phyloP scores from a whole-genome alignment of 2,888 invertebrate species.

The Patella caerulea region DNA sequence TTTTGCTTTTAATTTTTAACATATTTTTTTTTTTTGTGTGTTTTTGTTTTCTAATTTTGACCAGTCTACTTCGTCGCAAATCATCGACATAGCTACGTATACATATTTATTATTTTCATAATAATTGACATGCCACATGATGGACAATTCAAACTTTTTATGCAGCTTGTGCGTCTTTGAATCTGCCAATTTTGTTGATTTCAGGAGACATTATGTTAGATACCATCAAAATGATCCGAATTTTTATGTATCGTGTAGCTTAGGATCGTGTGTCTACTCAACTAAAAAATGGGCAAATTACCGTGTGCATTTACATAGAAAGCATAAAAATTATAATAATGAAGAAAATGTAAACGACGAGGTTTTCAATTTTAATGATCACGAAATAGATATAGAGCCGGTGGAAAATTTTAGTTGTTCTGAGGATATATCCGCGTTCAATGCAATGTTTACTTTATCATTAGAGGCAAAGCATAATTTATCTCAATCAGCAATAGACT shows the following conservation, averaged over 20 bases:
- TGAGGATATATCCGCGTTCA: neutral
- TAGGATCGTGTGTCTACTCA: neutral
- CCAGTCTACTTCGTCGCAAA: too few relatives aligned
- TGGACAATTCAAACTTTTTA: neutral
- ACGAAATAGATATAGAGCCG: neutral
- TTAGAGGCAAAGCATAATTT: neutral
- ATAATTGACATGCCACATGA: too few relatives aligned
- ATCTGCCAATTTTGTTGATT: neutral
- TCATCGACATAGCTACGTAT: neutral
- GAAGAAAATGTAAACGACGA: neutral
- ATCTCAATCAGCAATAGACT: neutral
- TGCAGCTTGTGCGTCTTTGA: neutral
- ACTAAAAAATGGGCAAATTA: neutral
- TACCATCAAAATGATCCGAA: neutral
- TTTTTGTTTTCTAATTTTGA: too few relatives aligned
- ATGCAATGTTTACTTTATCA: neutral
- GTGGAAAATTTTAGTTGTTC: neutral
- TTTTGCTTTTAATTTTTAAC: too few relatives aligned
- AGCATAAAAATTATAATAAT: neutral
- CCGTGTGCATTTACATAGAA: neutral
- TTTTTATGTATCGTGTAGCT: neutral
- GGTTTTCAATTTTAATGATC: neutral
- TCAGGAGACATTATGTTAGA: neutral
- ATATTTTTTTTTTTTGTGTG: too few relatives aligned
- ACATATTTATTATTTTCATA: too few relatives aligned